A percentile compares a stretch with the other conserved stretches of the same genome.
These are phyloP conservation scores for Vombatus ursinus DNA, from an alignment of 2,113 vertebrate species.

Conservation along the genomic window DNA sequence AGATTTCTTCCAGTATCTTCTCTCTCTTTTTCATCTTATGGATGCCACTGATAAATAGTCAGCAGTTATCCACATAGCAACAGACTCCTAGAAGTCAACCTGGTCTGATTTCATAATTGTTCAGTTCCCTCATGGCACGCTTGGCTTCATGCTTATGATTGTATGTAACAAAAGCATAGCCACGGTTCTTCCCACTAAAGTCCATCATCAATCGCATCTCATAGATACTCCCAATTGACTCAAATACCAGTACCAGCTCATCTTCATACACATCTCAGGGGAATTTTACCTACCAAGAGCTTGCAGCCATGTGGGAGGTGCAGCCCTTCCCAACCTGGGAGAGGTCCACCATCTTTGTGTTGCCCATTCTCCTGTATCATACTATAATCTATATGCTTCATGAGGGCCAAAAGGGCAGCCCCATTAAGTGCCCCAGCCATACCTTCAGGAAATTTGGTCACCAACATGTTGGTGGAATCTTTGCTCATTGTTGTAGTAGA, in stretches of 20 bases:
- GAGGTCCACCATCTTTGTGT: conserved; percentile 95
- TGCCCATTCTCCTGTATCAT: conserved; percentile 99
- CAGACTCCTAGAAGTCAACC: conserved; percentile 97
- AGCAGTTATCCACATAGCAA: conserved; percentile 98
- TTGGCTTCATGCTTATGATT: conserved; percentile 96
- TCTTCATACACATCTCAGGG: conserved; percentile 97
- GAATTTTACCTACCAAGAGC: conserved; percentile 99
- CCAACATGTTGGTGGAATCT: conserved; percentile 83
- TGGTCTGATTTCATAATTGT: conserved; percentile 97
- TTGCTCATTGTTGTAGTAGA: conserved; percentile 93
- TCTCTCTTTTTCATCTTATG: conserved; percentile 99
- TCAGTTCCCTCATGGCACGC: conserved; percentile 96
- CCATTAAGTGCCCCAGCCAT: conserved; percentile 93
- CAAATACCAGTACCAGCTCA: conserved; percentile 96
- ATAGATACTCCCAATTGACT: conserved; percentile 94
- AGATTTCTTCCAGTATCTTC: conserved; percentile 98
- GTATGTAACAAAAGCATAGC: conserved; percentile 98
- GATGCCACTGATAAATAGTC: conserved; percentile 99
- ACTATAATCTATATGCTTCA: conserved; percentile 94
- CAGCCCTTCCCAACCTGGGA: conserved; percentile 93
- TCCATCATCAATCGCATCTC: conserved; percentile 99
- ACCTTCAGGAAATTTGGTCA: conserved; percentile 87
- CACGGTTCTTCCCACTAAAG: conserved; percentile 98
- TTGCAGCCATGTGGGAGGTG: conserved; percentile 96
- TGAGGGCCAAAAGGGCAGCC: conserved; percentile 90